Evolutionary conservation across 1,140 invertebrate genomes (phyloP).

Genomic region (Trissolcus basalis): DNA sequence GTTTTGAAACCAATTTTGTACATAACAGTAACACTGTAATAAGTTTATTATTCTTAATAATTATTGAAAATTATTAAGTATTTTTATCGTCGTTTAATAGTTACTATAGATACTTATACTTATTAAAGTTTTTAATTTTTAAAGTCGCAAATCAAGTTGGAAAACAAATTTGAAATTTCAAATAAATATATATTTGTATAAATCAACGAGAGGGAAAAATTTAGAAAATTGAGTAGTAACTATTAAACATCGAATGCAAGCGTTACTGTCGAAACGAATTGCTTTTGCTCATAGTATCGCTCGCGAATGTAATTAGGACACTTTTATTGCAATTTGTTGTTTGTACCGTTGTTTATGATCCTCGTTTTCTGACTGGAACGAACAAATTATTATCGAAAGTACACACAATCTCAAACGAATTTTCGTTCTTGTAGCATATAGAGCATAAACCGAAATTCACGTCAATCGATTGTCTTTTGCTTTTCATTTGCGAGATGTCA

Average conservation of each 20-base stretch:
- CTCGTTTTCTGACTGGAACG: slow-evolving; percentile 30
- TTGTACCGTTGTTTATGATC: slow-evolving; percentile 45
- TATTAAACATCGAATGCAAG: slow-evolving; percentile 38
- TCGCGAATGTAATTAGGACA: slow-evolving; percentile 50
- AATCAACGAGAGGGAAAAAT: slow-evolving; percentile 4
- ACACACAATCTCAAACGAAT: background rate
- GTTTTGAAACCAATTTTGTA: slow-evolving; percentile 40
- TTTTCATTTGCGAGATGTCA: slow-evolving; percentile 20
- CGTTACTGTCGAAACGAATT: slow-evolving; percentile 42
- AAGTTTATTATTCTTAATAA: slow-evolving; percentile 12
- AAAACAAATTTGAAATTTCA: background rate
- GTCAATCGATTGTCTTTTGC: slow-evolving; percentile 11
- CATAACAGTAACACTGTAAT: too few relatives aligned
- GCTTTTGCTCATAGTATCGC: slow-evolving; percentile 53
- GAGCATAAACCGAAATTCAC: slow-evolving; percentile 11
- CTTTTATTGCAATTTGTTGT: slow-evolving; percentile 54
- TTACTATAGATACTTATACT: slow-evolving; percentile 39
- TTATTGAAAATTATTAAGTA: too few relatives aligned
- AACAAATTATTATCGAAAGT: slow-evolving; percentile 8
- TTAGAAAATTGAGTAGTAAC: slow-evolving; percentile 33
- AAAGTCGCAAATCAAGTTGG: too few relatives aligned
- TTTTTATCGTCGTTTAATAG: slow-evolving; percentile 25
- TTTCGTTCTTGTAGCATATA: background rate
- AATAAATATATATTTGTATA: slow-evolving; percentile 19
- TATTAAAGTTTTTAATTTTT: too few relatives aligned